Conservation (phyloP, 2,888 invertebrate genomes). For the Pardosa pseudoannulata region DNA sequence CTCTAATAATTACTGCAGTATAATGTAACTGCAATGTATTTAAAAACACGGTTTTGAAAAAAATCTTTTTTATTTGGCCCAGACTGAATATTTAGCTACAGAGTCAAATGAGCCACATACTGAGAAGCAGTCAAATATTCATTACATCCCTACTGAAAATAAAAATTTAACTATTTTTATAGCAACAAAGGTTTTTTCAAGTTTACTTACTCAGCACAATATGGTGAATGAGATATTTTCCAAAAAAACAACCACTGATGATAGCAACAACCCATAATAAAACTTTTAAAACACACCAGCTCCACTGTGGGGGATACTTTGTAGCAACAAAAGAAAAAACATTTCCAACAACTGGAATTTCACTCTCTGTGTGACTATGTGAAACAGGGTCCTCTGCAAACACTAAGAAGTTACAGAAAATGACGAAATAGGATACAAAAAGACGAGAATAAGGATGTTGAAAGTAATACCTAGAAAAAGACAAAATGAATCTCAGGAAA, state of each 20-base stretch:
- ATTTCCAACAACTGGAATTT: conserved; percentile 80
- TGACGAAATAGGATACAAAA: conserved; percentile 79
- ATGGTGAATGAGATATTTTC: conserved; percentile 79
- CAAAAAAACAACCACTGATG: conserved; percentile 78
- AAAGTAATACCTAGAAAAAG: conserved; percentile 78
- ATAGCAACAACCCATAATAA: conserved; percentile 79
- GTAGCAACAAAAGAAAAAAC: conserved; percentile 80
- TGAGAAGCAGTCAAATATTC: no score
- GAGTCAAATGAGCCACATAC: no score
- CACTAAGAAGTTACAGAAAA: conserved; percentile 80
- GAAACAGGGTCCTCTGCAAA: conserved; percentile 80
- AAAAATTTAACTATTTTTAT: neutral
- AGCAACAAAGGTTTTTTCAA: no score
- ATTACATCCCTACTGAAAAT: no score
- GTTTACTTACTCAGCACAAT: conserved; percentile 78
- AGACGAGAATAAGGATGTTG: conserved; percentile 80
- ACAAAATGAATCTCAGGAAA: neutral
- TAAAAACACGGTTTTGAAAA: no score
- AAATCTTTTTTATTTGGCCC: no score
- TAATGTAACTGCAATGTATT: no score
- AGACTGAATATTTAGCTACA: no score
- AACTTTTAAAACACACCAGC: conserved; percentile 78
- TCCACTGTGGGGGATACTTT: conserved; percentile 79
- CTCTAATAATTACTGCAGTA: no score
- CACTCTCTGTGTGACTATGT: conserved; percentile 79